Percentiles rank a stretch among this genome's conserved stretches.
phyloP scores from a whole-genome alignment of 2,113 vertebrate genomes.

The Chloebia gouldiae region DNA sequence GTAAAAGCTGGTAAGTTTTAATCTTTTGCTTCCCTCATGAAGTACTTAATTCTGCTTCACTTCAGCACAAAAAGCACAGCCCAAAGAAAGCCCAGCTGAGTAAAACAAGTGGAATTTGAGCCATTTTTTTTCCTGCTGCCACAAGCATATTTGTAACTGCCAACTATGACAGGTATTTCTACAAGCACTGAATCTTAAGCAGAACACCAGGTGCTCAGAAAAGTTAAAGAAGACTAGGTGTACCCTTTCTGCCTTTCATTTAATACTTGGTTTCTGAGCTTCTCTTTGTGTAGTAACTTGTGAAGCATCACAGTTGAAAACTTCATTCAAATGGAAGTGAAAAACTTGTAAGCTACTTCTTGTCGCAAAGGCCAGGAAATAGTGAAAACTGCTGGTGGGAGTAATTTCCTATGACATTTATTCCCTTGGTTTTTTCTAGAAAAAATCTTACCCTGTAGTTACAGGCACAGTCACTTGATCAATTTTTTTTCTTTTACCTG shows the following conservation, averaged over 20 bases:
- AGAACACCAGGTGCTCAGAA: not conserved
- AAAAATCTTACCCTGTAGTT: not conserved
- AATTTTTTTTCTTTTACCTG: not conserved
- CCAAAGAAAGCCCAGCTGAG: not conserved
- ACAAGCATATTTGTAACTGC: constrained; percentile 34
- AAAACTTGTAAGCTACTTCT: not conserved
- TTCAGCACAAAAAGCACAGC: not conserved
- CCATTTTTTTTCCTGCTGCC: constrained; percentile 46
- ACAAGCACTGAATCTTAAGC: constrained; percentile 12
- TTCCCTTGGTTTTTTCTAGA: not conserved
- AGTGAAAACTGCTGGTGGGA: not conserved
- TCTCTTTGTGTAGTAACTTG: not conserved
- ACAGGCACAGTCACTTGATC: not conserved
- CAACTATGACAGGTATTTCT: constrained; percentile 45
- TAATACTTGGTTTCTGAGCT: not conserved
- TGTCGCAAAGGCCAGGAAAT: not conserved
- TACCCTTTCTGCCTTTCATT: not conserved
- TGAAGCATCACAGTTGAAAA: not conserved
- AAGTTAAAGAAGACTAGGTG: not conserved
- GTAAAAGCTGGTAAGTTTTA: not conserved
- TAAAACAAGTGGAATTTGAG: not conserved
- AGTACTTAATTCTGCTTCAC: not conserved
- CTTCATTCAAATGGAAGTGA: not conserved
- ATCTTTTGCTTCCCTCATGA: not conserved
- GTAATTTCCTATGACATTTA: not conserved